These are phyloP conservation scores for Prietella phreatophila DNA, from an alignment of 2,113 vertebrate genomes.

Conservation along the genomic window DNA sequence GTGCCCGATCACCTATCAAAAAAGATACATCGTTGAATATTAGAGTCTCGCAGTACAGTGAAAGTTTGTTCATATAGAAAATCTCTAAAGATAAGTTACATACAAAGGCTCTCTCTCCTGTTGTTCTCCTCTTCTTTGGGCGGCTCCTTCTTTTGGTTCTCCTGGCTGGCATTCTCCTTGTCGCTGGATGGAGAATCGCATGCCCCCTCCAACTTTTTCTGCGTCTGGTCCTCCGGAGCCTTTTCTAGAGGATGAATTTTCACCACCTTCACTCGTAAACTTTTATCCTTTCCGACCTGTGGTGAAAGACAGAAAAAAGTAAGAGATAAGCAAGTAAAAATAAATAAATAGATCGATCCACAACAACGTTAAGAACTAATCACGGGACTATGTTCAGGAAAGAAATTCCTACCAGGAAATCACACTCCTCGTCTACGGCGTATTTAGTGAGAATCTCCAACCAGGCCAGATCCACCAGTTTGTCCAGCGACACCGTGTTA, in stretches of 20 bases:
- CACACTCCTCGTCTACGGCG: conserved; percentile 91
- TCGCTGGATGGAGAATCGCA: conserved; percentile 98
- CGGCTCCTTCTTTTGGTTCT: conserved; percentile 84
- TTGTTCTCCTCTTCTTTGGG: conserved; percentile 83
- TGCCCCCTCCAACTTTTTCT: conserved; percentile 88
- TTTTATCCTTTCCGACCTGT: conserved; percentile 91
- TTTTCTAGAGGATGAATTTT: conserved; percentile 89
- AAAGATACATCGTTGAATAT: background rate
- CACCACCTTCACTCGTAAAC: conserved; percentile 82
- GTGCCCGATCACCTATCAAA: conserved; percentile 88
- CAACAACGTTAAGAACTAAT: background rate
- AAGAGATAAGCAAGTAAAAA: background rate
- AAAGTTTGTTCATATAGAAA: background rate
- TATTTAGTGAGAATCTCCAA: conserved; percentile 97
- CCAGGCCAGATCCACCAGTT: conserved; percentile 92
- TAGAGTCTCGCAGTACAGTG: background rate
- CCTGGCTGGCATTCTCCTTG: conserved; percentile 93
- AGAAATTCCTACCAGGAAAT: conserved; percentile 84
- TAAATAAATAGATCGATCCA: too few species aligned
- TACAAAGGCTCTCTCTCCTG: conserved; percentile 85
- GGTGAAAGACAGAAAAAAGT: background rate
- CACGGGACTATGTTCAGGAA: background rate
- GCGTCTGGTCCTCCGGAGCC: conserved; percentile 74
- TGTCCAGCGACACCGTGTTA: conserved; percentile 95
- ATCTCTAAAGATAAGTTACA: conserved; percentile 58